Conservation (phyloP, 2,888 invertebrate species). For the Drosophila vallismaia region DNA sequence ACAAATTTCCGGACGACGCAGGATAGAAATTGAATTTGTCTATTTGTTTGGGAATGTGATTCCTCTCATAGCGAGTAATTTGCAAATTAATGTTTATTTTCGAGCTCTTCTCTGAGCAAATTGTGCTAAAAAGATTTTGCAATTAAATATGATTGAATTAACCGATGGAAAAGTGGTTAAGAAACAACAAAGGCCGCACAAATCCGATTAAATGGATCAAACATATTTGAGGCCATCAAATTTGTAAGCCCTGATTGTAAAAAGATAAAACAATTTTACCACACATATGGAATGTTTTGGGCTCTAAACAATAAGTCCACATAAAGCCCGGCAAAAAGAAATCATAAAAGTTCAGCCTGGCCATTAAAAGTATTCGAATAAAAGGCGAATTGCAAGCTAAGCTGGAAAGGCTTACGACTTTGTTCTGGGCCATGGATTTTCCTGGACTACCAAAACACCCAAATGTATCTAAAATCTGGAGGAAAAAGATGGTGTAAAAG, state of each 20-base stretch:
- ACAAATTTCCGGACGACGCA: conserved; percentile 17
- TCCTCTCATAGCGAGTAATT: conserved; percentile 11
- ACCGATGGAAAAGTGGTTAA: conserved; percentile 1
- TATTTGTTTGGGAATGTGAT: conserved; percentile 6
- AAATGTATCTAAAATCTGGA: conserved; percentile 38
- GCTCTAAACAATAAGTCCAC: conserved; percentile 40
- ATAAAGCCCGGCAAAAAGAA: conserved; percentile 24
- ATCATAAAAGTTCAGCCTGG: conserved; percentile 44
- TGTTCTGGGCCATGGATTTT: conserved; percentile 27
- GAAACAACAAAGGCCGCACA: conserved; percentile 3
- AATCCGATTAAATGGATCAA: conserved; percentile 5
- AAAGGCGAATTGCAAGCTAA: conserved; percentile 38
- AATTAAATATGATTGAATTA: conserved; percentile 18
- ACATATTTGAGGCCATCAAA: not conserved
- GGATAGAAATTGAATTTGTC: conserved; percentile 13
- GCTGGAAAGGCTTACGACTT: conserved; percentile 41
- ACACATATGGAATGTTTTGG: conserved; percentile 3
- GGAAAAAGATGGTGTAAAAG: not conserved
- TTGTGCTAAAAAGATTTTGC: conserved; percentile 13
- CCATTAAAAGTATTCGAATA: conserved; percentile 44
- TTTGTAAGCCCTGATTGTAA: conserved; percentile 15
- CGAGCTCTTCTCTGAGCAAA: not conserved
- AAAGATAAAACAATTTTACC: conserved; percentile 6
- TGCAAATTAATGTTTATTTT: conserved; percentile 21
- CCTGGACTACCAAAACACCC: conserved; percentile 10